Conservation (phyloP, 2,888 invertebrate genomes). For the Clitarchus hookeri region DNA sequence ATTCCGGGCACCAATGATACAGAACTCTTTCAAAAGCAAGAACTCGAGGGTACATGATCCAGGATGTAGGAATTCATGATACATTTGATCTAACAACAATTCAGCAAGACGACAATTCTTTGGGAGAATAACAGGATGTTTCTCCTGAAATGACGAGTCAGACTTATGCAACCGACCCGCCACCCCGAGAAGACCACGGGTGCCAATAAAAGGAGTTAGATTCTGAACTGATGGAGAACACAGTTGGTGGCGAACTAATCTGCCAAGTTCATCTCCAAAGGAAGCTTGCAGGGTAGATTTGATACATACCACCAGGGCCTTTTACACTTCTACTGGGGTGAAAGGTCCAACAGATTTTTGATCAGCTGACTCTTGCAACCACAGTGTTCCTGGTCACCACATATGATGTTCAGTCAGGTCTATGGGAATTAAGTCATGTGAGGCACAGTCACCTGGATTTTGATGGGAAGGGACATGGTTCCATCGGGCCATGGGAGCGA, state of each 20-base stretch:
- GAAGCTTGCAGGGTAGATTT: neutral
- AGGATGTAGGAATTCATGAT: neutral
- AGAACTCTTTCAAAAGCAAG: neutral
- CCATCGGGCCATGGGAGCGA: neutral
- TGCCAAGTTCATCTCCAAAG: neutral
- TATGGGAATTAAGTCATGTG: no score
- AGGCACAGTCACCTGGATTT: neutral
- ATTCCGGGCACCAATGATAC: neutral
- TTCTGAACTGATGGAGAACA: neutral
- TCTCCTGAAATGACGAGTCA: no score
- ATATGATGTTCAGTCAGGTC: no score
- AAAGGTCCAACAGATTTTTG: no score
- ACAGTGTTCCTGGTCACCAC: neutral
- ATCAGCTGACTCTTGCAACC: neutral
- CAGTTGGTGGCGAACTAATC: neutral
- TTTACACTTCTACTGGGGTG: neutral
- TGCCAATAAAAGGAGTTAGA: neutral
- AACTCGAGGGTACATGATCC: neutral
- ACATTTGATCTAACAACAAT: neutral
- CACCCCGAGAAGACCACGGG: neutral
- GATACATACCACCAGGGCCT: neutral
- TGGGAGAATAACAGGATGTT: no score
- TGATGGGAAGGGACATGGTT: no score
- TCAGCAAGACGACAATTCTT: neutral
- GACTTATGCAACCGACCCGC: neutral